Evolutionary conservation across 1,140 invertebrate genomes (phyloP).

Genomic region (Triops cancriformis): DNA sequence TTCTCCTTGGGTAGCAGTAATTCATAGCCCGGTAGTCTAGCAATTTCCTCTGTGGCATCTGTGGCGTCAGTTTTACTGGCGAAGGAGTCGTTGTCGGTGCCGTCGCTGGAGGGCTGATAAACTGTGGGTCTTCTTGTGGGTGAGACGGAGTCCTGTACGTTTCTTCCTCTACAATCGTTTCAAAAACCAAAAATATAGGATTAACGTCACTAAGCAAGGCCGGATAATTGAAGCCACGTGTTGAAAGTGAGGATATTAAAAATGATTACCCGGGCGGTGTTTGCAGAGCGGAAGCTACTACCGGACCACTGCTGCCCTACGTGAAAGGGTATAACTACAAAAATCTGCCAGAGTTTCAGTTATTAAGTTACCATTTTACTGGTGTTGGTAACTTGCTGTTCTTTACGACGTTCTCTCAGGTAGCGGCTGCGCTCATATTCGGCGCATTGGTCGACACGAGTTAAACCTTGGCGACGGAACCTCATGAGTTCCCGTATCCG

Average conservation of each 20-base stretch:
- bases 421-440: slow-evolving; percentile 60
- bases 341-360: neutral
- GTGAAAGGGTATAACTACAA: slow-evolving; percentile 47
- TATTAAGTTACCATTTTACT: slow-evolving; percentile 22
- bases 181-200: slow-evolving; percentile 29
- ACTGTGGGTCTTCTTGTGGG: slow-evolving; percentile 59
- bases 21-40: slow-evolving; percentile 23
- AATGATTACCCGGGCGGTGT: slow-evolving; percentile 50
- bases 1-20: slow-evolving; percentile 29
- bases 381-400: slow-evolving; percentile 36
- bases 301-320: slow-evolving; percentile 71
- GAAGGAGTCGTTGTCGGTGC: slow-evolving; percentile 29
- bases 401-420: slow-evolving; percentile 39
- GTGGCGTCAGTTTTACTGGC: slow-evolving; percentile 28
- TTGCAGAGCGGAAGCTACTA: slow-evolving; percentile 53
- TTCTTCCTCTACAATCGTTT: slow-evolving; percentile 50
- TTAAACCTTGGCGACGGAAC: slow-evolving; percentile 70
- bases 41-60: slow-evolving; percentile 21
- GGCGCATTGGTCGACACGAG: slow-evolving; percentile 65
- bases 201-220: neutral
- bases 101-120: slow-evolving; percentile 26
- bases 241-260: slow-evolving; percentile 33
- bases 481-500: slow-evolving; percentile 71
- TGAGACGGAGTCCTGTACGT: slow-evolving; percentile 58
- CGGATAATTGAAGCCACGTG: slow-evolving; percentile 26